Evolutionary conservation across 30 jellyfish, hydroid and myxozoan genomes (phyloP).

Genomic region (Hydra vulgaris): DNA sequence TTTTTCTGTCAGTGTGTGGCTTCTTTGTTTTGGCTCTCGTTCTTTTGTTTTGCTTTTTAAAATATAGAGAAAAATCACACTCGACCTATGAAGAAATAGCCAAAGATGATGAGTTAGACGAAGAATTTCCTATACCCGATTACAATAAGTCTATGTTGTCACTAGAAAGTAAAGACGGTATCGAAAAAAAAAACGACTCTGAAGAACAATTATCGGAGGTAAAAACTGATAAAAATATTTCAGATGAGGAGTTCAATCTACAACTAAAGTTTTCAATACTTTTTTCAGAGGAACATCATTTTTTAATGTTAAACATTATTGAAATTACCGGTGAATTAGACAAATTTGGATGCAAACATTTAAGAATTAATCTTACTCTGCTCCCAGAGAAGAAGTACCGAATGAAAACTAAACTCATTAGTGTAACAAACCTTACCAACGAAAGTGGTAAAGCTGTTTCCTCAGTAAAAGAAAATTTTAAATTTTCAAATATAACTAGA

Average conservation of each 20-base stretch:
- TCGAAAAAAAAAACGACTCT: background rate
- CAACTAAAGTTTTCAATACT: conserved; percentile 43
- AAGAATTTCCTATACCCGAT: background rate
- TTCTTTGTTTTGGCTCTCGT: background rate
- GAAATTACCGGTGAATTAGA: conserved; percentile 28
- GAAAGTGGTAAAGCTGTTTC: background rate
- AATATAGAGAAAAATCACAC: background rate
- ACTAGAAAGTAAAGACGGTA: too few relatives aligned
- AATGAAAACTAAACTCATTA: conserved; percentile 44
- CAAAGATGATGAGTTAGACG: background rate
- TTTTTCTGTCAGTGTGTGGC: background rate
- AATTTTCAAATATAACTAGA: conserved; percentile 52
- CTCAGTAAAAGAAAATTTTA: conserved; percentile 43
- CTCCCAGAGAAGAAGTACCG: conserved; percentile 72
- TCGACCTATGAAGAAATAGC: background rate
- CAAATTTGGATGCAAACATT: conserved; percentile 35
- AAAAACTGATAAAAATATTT: background rate
- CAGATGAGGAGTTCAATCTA: background rate
- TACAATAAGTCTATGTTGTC: too few relatives aligned
- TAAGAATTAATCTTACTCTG: conserved; percentile 44
- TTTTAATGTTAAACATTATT: conserved; percentile 46
- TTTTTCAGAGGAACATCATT: conserved; percentile 47
- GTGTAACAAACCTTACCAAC: background rate
- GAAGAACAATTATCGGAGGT: background rate
- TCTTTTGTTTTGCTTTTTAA: background rate